Percentiles rank a stretch among this genome's conserved stretches.
Evolutionary conservation across 2,797 vertebrate genomes (phyloP).

Genomic region (Cheirogaleus major): DNA sequence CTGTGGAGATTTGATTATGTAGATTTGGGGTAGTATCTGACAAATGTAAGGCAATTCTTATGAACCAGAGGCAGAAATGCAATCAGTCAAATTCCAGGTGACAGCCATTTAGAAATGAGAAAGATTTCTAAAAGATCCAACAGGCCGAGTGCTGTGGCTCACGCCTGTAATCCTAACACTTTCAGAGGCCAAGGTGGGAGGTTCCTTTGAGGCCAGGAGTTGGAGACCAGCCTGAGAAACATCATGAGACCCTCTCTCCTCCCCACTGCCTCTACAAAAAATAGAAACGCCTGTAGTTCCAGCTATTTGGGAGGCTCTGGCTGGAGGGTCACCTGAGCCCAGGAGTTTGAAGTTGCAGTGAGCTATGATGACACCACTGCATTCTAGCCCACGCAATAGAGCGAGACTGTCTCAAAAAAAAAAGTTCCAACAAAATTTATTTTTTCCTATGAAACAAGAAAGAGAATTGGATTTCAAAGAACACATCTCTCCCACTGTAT

Average conservation of each 20-base stretch:
- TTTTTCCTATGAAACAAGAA: neutral
- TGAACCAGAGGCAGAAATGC: neutral
- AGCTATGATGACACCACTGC: neutral
- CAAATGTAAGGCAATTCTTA: neutral
- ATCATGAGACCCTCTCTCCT: neutral
- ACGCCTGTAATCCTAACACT: neutral
- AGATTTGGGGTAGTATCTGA: neutral
- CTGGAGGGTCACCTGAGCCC: neutral
- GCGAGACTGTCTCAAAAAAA: neutral
- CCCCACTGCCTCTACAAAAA: neutral
- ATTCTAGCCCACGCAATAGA: neutral
- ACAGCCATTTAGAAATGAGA: slow-evolving; percentile 21
- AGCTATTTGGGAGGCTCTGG: neutral
- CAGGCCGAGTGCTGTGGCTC: neutral
- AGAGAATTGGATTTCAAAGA: slow-evolving; percentile 17
- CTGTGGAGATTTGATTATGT: neutral
- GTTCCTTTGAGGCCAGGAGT: neutral
- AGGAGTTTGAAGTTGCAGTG: neutral
- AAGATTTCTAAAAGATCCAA: neutral
- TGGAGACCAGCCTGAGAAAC: neutral
- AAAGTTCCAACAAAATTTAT: neutral
- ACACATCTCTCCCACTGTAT: neutral
- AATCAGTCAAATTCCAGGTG: neutral
- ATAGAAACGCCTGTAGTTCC: neutral
- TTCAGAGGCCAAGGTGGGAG: neutral